Evolutionary conservation across 2,888 invertebrate species (phyloP).

Genomic region (Parnassius orleans): DNA sequence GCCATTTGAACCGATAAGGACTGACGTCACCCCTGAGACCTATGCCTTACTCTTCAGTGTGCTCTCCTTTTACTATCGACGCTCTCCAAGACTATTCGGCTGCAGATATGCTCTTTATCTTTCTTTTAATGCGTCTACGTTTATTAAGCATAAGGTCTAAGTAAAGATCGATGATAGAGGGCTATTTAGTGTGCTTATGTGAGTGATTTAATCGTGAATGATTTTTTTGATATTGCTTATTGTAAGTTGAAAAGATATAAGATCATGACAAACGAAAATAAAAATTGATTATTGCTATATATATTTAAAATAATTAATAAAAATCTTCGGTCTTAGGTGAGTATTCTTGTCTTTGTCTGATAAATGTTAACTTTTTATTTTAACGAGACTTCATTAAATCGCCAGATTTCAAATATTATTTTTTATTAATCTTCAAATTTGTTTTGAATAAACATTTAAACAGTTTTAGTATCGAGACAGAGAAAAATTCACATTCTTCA

Average conservation of each 20-base stretch:
- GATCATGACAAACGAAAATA: too few relatives aligned
- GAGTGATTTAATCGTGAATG: not conserved
- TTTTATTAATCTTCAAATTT: too few relatives aligned
- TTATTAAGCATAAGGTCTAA: not conserved
- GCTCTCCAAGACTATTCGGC: slow-evolving; percentile 11
- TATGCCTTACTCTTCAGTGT: slow-evolving; percentile 13
- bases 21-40: slow-evolving; percentile 40
- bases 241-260: too few relatives aligned
- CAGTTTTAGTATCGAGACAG: too few relatives aligned
- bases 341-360: not conserved
- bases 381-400: too few relatives aligned
- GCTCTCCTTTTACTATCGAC: slow-evolving; percentile 7
- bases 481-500: too few relatives aligned
- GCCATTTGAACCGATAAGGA: slow-evolving; percentile 41
- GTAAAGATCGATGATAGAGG: not conserved
- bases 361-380: not conserved
- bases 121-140: not conserved
- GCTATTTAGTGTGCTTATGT: not conserved
- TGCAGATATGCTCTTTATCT: not conserved
- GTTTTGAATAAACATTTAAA: too few relatives aligned
- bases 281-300: too few relatives aligned
- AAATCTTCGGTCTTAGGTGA: not conserved
- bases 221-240: not conserved
- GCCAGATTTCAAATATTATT: too few relatives aligned
- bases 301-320: too few relatives aligned